Percentiles rank a stretch among this genome's conserved stretches.
Conservation (phyloP, 2,113 vertebrate species). For the Cromileptes altivelis region DNA sequence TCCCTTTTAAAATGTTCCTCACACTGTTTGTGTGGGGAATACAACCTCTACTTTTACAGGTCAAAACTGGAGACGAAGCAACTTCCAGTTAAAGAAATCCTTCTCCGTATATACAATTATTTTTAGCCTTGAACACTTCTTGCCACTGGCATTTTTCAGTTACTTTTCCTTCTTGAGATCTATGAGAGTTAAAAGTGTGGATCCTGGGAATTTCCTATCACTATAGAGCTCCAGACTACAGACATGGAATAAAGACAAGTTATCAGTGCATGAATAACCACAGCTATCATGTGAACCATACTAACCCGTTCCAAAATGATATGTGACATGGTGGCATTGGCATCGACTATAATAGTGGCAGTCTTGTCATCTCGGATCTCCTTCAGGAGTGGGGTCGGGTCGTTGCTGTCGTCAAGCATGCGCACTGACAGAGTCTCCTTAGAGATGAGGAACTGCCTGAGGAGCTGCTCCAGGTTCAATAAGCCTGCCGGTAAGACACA, state of each 20-base stretch:
- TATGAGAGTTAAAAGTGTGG: constrained; percentile 11
- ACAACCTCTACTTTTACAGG: background rate
- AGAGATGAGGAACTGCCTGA: constrained; percentile 98
- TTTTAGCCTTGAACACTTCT: constrained; percentile 47
- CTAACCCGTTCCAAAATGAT: constrained; percentile 94
- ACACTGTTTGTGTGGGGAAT: background rate
- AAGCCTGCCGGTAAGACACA: constrained; percentile 87
- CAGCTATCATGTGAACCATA: constrained; percentile 18
- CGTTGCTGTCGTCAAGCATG: constrained; percentile 96
- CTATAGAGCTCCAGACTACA: background rate
- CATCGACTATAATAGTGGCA: constrained; percentile 96
- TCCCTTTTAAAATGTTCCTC: constrained; percentile 7
- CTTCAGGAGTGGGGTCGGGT: constrained; percentile 96
- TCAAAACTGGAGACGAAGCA: constrained; percentile 12
- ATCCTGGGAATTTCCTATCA: background rate
- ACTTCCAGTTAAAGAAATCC: background rate
- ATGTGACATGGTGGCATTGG: constrained; percentile 97
- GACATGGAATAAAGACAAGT: background rate
- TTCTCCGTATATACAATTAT: constrained; percentile 23
- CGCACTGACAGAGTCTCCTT: constrained; percentile 97
- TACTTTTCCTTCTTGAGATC: constrained; percentile 15
- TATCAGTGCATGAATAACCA: background rate
- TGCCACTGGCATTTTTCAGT: constrained; percentile 40
- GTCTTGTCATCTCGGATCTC: constrained; percentile 99
- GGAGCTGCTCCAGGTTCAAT: constrained; percentile 97